Evolutionary conservation across 2,797 vertebrate species (phyloP), one percentile per base, ranked within the genome.

Genomic region (Lithobates sylvaticus): DNA sequence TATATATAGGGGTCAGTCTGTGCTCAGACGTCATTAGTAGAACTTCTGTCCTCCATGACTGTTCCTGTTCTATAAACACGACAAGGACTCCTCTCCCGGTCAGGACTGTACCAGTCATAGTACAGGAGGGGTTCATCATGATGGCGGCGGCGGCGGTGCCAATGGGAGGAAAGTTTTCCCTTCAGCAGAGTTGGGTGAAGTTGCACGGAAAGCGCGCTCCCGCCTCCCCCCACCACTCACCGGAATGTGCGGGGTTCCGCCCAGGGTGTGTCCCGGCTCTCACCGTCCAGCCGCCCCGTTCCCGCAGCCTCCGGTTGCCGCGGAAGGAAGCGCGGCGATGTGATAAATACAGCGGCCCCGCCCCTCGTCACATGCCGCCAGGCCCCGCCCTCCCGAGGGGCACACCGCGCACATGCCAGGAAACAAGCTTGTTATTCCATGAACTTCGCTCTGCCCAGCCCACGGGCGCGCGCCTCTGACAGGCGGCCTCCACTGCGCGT

Each of bases 351-450:
- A 74, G 39, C 58, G 77, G 71, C 76, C 77, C 68, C 84, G 32
- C 83, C 84, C 13, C 77, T 74, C 36, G 23, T 85, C 84, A 85
- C 84, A 47, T 85, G 84, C 7, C 23, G 1, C 27, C 39, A 47
- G 15, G 84, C 76, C 70, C 76, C 76, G 64, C 83, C 82, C 82
- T 69, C 82, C 3, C 2, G 18, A 18, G 32, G 64, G 50, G 32
- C 81, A 75, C 58, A 26, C 70, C 36, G 50, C 47, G 54, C 54
- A 77, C 42, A 29, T 27, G 76, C 13, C 76, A 16, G 76, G 65
- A 67, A 67, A 67, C 10, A 61, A 3, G 7, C 21, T 10, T 61
- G 54, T 61, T 61, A 61, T 61, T 23, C 65, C 27, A 36, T 16
- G 39, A 47, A 47, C 42, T 44, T 44, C 10, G 36, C 36, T 18